Conservation (phyloP, 2,797 vertebrate genomes). For the Anguilla obscura region DNA sequence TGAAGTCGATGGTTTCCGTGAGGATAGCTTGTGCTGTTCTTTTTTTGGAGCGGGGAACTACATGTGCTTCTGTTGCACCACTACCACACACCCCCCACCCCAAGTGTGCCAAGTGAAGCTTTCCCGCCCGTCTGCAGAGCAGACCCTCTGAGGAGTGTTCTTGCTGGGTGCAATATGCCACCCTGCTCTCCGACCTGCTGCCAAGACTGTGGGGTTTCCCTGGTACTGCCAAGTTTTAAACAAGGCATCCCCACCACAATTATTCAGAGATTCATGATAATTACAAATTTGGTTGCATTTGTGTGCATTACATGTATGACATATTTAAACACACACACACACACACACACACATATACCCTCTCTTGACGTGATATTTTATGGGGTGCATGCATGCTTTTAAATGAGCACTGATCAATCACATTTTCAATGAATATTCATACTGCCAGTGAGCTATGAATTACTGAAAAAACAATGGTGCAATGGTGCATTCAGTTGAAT, state of each 20-base stretch:
- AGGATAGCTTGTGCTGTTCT: neutral
- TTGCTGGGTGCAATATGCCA: constrained; percentile 73
- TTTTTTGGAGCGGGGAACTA: neutral
- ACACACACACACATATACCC: neutral
- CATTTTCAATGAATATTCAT: neutral
- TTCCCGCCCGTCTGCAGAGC: constrained; percentile 59
- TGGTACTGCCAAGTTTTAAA: constrained; percentile 31
- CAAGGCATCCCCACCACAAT: constrained; percentile 57
- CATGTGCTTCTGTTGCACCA: constrained; percentile 31
- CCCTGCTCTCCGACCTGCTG: constrained; percentile 58
- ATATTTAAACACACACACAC: neutral
- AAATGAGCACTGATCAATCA: constrained; percentile 7
- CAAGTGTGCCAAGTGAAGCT: constrained; percentile 60
- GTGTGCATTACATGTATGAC: neutral
- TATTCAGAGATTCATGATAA: constrained; percentile 66
- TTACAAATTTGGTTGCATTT: constrained; percentile 42
- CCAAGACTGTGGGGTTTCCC: constrained; percentile 51
- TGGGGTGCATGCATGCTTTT: neutral
- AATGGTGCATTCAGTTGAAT: neutral
- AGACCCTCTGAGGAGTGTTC: constrained; percentile 54
- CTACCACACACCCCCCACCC: constrained; percentile 6
- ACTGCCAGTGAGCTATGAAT: neutral
- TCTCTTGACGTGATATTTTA: neutral
- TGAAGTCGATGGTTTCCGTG: neutral
- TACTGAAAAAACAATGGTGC: neutral